phyloP scores from a whole-genome alignment of 2,888 invertebrate genomes.

The Agrilus biguttatus region DNA sequence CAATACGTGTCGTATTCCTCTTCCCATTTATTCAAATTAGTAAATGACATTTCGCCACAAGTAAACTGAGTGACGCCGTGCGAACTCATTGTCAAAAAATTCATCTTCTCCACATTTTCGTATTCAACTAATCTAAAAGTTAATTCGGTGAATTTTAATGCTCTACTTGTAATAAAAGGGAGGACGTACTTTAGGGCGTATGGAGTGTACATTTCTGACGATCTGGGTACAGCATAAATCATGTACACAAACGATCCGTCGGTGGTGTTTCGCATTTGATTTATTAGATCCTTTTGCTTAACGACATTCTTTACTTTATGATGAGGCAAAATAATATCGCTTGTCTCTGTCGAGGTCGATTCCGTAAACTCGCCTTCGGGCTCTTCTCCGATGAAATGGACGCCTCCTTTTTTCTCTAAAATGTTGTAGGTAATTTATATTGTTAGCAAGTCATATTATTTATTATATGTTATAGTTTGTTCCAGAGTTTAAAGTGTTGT shows the following conservation, averaged over 20 bases:
- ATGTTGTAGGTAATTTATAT: no score
- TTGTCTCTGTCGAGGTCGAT: neutral
- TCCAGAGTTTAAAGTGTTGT: no score
- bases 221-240: conserved; percentile 55
- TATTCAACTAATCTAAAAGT: conserved; percentile 55
- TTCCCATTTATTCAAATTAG: conserved; percentile 65
- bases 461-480: no score
- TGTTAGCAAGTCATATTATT: no score
- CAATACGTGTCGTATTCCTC: conserved; percentile 69
- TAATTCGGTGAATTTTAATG: conserved; percentile 6
- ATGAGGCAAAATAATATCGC: conserved; percentile 17
- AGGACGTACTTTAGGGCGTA: conserved; percentile 50
- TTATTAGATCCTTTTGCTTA: conserved; percentile 33
- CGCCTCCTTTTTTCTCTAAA: no score
- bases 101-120: conserved; percentile 49
- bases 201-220: conserved; percentile 59
- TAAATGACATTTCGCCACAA: conserved; percentile 60
- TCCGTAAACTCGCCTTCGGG: no score
- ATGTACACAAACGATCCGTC: conserved; percentile 62
- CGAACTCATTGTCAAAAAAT: conserved; percentile 68
- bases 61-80: conserved; percentile 70
- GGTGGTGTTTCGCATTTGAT: conserved; percentile 38
- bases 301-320: conserved; percentile 21
- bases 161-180: neutral
- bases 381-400: no score